Evolutionary conservation across 2,888 invertebrate species (phyloP).

Genomic region (Clanis bilineata): DNA sequence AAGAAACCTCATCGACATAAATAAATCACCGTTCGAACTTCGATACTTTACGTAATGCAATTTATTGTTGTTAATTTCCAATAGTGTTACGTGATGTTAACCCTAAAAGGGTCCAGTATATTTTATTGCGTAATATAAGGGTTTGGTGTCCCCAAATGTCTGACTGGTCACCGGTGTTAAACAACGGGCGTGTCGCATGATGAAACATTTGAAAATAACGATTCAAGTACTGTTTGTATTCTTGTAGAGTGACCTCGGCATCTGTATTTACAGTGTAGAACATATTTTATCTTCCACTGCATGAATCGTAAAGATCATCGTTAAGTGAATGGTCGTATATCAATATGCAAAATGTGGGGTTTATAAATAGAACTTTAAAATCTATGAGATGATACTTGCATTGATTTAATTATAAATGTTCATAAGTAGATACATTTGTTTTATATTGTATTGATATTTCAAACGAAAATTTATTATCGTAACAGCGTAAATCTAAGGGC

Average conservation of each 20-base stretch:
- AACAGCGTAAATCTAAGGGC: no score
- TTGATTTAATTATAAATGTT: background rate
- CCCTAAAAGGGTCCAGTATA: constrained; percentile 38
- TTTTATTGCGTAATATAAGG: constrained; percentile 38
- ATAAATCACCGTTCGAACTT: constrained; percentile 18
- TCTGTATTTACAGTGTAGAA: constrained; percentile 6
- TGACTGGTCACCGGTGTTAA: background rate
- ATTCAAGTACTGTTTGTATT: constrained; percentile 24
- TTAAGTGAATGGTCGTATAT: constrained; percentile 2
- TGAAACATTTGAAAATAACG: constrained; percentile 27
- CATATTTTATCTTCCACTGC: constrained; percentile 5
- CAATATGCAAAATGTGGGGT: background rate
- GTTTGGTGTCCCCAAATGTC: background rate
- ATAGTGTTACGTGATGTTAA: constrained; percentile 26
- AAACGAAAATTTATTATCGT: background rate
- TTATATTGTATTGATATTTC: background rate
- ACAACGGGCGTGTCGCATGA: constrained; percentile 17
- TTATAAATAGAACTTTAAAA: background rate
- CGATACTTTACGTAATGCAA: constrained; percentile 27
- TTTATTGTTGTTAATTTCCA: constrained; percentile 35
- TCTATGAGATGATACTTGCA: background rate
- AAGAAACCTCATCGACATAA: constrained; percentile 3
- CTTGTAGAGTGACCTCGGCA: constrained; percentile 16
- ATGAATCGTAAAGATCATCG: constrained; percentile 15
- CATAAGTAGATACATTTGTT: background rate